Evolutionary conservation across 2,113 vertebrate genomes (phyloP).

Genomic region (Pterophyllum scalare): DNA sequence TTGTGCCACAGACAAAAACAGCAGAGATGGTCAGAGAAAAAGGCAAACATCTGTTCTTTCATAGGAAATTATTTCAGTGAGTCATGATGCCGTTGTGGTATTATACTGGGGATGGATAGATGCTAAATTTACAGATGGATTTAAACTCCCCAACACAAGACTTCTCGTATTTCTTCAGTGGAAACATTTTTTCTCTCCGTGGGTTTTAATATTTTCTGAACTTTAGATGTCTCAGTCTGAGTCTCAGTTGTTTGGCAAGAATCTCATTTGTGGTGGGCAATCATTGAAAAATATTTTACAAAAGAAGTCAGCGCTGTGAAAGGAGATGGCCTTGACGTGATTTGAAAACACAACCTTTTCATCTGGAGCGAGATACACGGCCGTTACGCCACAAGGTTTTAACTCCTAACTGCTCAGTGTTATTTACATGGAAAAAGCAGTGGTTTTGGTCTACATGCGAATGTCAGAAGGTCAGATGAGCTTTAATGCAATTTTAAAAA

Average conservation of each 20-base stretch:
- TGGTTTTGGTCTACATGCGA: neutral
- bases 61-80: conserved; percentile 18
- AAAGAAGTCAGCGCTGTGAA: neutral
- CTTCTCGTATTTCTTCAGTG: neutral
- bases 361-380: conserved; percentile 16
- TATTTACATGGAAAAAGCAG: neutral
- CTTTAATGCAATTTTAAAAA: neutral
- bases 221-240: neutral
- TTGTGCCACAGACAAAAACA: conserved; percentile 31
- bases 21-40: conserved; percentile 1
- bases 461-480: neutral
- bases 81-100: neutral
- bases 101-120: neutral
- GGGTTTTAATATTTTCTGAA: conserved; percentile 5
- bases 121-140: neutral
- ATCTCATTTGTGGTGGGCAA: neutral
- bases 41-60: conserved; percentile 26
- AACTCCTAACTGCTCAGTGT: neutral
- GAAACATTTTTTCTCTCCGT: neutral
- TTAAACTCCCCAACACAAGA: neutral
- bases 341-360: conserved; percentile 12
- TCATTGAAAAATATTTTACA: neutral
- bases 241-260: neutral
- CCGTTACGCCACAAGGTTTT: neutral
- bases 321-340: neutral